phyloP scores from a whole-genome alignment of 1,140 invertebrate species.

The Drosophila busckii region DNA sequence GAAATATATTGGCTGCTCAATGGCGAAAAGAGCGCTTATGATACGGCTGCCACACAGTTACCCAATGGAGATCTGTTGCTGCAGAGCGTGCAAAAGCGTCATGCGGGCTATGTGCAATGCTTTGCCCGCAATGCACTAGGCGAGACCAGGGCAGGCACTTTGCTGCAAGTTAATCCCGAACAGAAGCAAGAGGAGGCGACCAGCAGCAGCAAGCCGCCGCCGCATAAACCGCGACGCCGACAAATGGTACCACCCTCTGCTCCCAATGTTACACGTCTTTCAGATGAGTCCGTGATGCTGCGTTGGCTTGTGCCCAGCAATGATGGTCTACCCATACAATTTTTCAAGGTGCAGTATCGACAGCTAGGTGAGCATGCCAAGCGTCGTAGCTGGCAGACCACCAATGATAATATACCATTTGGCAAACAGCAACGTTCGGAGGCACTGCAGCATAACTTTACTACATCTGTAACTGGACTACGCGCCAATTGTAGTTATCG shows the following conservation, averaged over 20 bases:
- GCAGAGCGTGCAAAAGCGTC: constrained; percentile 85
- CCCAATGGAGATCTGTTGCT: constrained; percentile 83
- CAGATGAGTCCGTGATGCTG: constrained; percentile 94
- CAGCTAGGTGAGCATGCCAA: constrained; percentile 50
- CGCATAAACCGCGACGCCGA: no score
- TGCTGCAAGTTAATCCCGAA: constrained; percentile 87
- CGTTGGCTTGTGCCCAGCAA: constrained; percentile 91
- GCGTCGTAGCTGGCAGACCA: constrained; percentile 86
- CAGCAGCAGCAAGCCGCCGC: constrained; percentile 14
- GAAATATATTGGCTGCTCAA: constrained; percentile 91
- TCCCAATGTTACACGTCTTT: constrained; percentile 90
- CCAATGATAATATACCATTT: constrained; percentile 88
- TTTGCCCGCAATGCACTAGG: constrained; percentile 90
- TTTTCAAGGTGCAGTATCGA: constrained; percentile 87
- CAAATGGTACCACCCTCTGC: constrained; percentile 89
- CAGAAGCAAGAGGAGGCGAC: constrained; percentile 82
- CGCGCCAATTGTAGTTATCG: constrained; percentile 85
- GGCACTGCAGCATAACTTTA: constrained; percentile 80
- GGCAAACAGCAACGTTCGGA: constrained; percentile 82
- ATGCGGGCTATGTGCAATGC: constrained; percentile 93
- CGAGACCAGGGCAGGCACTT: constrained; percentile 82
- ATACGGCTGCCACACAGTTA: constrained; percentile 80
- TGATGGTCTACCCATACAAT: constrained; percentile 88
- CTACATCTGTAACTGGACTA: constrained; percentile 83
- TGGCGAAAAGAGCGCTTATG: constrained; percentile 83